Evolutionary conservation across 2,888 invertebrate genomes (phyloP), one percentile per base, ranked within the genome.

Genomic region (Eristalinus sepulchralis): DNA sequence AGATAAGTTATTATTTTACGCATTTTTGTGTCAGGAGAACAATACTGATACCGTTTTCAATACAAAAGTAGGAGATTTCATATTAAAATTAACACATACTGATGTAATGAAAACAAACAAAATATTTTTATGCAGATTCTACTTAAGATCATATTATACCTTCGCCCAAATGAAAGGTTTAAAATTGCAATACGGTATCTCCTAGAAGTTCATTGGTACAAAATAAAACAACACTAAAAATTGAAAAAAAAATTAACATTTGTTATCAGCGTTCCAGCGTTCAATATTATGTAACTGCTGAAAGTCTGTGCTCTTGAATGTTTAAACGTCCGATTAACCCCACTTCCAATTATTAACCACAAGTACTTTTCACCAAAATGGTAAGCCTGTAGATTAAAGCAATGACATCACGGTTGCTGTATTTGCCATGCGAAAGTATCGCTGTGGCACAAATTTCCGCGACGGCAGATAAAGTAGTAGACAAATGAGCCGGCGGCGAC

Each of bases 351-450:
- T 66, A 66, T 67, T 76, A 39, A 81, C 66, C 68, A 68, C 75
- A 80, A 75, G 71, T 73, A 57, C 72, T 67, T 71, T 36, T 24
- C 71, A 72, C 71, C 75, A 81, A 33, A 75, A 60, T 39, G 73
- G 66, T 79, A 73, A 75, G 70, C 80, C 68, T 82, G 72, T 72
- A 60, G 78, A 70, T 70, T 81, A 55, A 20, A 77, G 81, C 71
- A 67, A 82, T 85, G 85, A 85, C 85, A 85, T 85, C 82, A 85
- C 81, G 31, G 22, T 57, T 71, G 17, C 60, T 71, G 77, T 39
- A 62, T 39, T 53, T 82, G 72, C 63, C 47, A 72, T 72, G 59
- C 77, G 67, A 82, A 77, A 63, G 47, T 73, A 77, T 77, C 59
- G 57, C 57, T 77, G 72, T 77, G 59, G 67, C 77, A 57, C 24